Base-by-base conservation (phyloP, 30 jellyfish, hydroid and myxozoan genomes). In the Haliclystus octoradiatus region DNA sequence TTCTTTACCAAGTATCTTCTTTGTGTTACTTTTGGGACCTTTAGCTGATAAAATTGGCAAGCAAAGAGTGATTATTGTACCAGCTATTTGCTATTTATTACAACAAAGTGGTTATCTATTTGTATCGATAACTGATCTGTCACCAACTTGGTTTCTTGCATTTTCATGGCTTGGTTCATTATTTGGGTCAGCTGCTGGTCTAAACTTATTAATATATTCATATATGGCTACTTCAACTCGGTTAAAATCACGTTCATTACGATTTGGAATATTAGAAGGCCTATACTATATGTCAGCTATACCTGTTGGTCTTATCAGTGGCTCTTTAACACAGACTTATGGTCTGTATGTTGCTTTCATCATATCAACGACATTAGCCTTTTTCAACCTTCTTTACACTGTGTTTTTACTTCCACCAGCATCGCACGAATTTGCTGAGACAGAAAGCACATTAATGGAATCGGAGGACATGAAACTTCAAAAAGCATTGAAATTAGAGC, bases 161-260 rank as follows among this genome's bases (percentile, higher is more conserved):
- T 40, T 40, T 40, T 9, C 57, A 40, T 40, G 57, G 57, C 57
- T 40, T 40, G 19, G 9, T 40, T 9, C 14, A 5, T 40, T 71
- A 34, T 71, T 51, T 57, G 82, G 82, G 28, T 64, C 30, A 23
- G 34, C 30, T 51, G 82, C 82, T 19, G 82, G 82, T 9, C 40
- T 71, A 0, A 69, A 29, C 30, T 30, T 60, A 0, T 27, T 71
- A 27, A 14, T 50, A 4, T 66, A 12, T 9, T 71, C 87, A 4
- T 75, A 34, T 27, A 4, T 75, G 63, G 80, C 87, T 9, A 29
- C 31, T 28, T 32, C 49, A 3, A 65, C 81, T n/a, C 24, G 34
- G 19, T 27, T 1, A 2, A 28, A 50, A 30, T 25, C 78, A n/a
- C 30, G 87, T 15, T 64, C 87, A 15, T 29, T 75, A 26, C 31